phyloP scores from a whole-genome alignment of 1,140 invertebrate species.

The Rhynchophorus ferrugineus region DNA sequence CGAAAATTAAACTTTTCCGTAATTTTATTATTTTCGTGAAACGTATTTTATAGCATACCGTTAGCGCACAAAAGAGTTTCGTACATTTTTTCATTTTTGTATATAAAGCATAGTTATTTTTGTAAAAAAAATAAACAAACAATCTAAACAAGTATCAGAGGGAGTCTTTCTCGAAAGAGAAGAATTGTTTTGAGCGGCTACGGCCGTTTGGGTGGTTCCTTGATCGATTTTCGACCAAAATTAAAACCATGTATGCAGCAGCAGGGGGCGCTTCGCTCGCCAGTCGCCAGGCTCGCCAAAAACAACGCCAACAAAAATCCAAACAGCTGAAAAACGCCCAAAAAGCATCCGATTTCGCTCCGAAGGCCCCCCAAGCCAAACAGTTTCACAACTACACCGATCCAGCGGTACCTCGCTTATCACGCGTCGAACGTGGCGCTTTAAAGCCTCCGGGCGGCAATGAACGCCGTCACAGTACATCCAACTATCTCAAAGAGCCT shows the following conservation, averaged over 20 bases:
- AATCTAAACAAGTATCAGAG: too few relatives aligned
- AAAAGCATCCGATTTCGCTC: slow-evolving; percentile 37
- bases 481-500: slow-evolving; percentile 39
- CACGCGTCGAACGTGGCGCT: slow-evolving; percentile 35
- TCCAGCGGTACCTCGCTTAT: slow-evolving; percentile 30
- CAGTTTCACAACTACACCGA: slow-evolving; percentile 47
- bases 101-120: too few relatives aligned
- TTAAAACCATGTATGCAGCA: slow-evolving; percentile 66
- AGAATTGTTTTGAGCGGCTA: too few relatives aligned
- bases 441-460: slow-evolving; percentile 29
- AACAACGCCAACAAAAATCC: slow-evolving; percentile 44
- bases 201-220: too few relatives aligned
- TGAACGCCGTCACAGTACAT: slow-evolving; percentile 37
- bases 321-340: slow-evolving; percentile 39
- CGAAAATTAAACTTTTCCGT: slow-evolving; percentile 2
- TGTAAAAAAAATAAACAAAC: too few relatives aligned
- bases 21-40: slow-evolving; percentile 11
- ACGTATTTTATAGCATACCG: too few relatives aligned
- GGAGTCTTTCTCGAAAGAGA: too few relatives aligned
- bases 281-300: slow-evolving; percentile 56
- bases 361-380: slow-evolving; percentile 42
- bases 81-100: too few relatives aligned
- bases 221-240: too few relatives aligned
- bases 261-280: slow-evolving; percentile 64
- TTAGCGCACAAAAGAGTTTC: too few relatives aligned